Evolutionary conservation across 1,140 invertebrate species (phyloP), one percentile per base, ranked within the genome.

Genomic region (Drosophila bipectinata): DNA sequence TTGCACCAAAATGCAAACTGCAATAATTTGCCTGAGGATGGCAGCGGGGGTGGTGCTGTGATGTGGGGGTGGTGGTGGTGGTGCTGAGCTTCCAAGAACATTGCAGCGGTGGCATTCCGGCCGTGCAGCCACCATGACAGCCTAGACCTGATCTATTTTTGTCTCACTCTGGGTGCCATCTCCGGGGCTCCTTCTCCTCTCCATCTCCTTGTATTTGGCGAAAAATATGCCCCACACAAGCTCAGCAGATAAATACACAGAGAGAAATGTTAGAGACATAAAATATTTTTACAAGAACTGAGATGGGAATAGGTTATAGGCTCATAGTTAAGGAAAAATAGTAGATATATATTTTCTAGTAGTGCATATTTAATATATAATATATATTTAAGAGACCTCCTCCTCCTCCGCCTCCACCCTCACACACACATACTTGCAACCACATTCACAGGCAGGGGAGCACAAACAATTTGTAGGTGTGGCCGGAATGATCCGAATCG

Each of bases 101-200:
- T 54, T 63, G 54, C 66, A 57, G 80, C 58, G 49, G 61, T 68
- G 67, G 73, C 83, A 88, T 88, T 88, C 83, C 83, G 83, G 53
- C 83, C 75, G 80, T 88, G 84, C 83, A 88, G 64, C 83, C 47
- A 72, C 78, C 83, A 84, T 89, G 85, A 88, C 84, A 88, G 84
- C 84, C 84, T 88, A 88, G 84, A 88, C 84, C 84, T 84, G 84
- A 88, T 89, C 84, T 88, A 88, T 88, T 88, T 88, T 88, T 64
- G 82, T 85, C 74, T 63, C 61, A 49, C 72, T 55, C 55, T 58
- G 47, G 37, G 56, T 44, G 48, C 54, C 61, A 48, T 49, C 56
- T 47, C 26, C 52, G 21, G n/a, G n/a, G n/a, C 39, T 15, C 7
- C 21, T 8, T 10, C 52, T 53, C 7, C 12, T 12, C 39, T 49